Base-by-base conservation (phyloP, 1,140 invertebrate genomes). In the Eulimnadia texana region DNA sequence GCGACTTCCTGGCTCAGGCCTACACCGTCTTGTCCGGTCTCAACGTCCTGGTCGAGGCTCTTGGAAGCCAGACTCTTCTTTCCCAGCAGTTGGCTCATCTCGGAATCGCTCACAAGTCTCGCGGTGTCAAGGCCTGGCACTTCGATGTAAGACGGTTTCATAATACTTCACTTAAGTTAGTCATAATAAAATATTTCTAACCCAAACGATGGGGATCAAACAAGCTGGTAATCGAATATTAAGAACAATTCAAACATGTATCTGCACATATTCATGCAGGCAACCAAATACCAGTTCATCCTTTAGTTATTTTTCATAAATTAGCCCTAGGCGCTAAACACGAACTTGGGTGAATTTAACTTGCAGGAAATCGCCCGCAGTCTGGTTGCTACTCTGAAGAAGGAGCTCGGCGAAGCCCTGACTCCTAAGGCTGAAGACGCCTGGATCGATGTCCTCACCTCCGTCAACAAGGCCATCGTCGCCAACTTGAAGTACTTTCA, bases 1-100 rank as follows among this genome's bases (percentile, higher is more conserved):
- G 77, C 20, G 80, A 78, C 65, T 81, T 86, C 64, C 79, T 81
- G 64, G 82, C 82, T 0, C 85, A 88, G 70, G 80, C 79, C n/a
- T 74, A 78, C 16, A 80, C 77, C 59, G 76, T 87, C 22, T 77
- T 87, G 73, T 77, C 80, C 2, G 72, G 80, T 1, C 65, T 88
- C 25, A 78, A 74, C 57, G 75, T 76, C 1, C 76, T 83, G 0
- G 75, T 87, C 16, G 78, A 80, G 65, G 80, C 80, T 61, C 71
- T 88, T 20, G 73, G 82, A 64, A 80, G 85, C 65, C 73, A 78
- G 1, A 79, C 78, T 53, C 72, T 83, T 23, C 73, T 86, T 9
- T 74, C 79, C 2, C 80, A 79, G 25, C 76, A 80, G 68, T 74
- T 85, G 63, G 68, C 76, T 22, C 82, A 80, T 67, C 70, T 83